Percentiles rank a stretch among this genome's conserved stretches.
phyloP scores from a whole-genome alignment of 2,888 invertebrate genomes.

The Mesoligia furuncula region DNA sequence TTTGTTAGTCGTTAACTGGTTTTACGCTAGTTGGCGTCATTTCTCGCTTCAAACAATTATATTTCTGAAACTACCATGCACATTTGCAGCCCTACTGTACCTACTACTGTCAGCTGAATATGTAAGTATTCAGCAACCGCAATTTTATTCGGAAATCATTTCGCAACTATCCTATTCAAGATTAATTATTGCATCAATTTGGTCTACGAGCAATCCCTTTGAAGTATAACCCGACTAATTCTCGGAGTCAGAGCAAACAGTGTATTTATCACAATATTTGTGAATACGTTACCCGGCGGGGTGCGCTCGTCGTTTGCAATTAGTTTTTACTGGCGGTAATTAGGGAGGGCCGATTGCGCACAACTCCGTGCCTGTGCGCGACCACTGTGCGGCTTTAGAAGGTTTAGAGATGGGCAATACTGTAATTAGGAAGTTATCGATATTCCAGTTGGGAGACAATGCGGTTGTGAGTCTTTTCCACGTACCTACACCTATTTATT shows the following conservation, averaged over 20 bases:
- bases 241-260: constrained; percentile 57
- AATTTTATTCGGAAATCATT: not conserved
- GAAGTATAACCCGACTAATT: constrained; percentile 54
- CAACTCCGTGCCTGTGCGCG: constrained; percentile 73
- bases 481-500: not conserved
- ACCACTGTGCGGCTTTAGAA: constrained; percentile 62
- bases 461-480: not conserved
- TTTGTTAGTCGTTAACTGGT: too few relatives aligned
- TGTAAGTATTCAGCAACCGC: not conserved
- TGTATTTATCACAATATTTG: constrained; percentile 71
- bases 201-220: constrained; percentile 28
- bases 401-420: constrained; percentile 66
- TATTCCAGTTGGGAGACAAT: not conserved
- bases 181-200: constrained; percentile 43
- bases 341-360: constrained; percentile 85
- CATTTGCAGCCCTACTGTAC: too few relatives aligned
- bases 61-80: too few relatives aligned
- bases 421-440: not conserved
- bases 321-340: constrained; percentile 88
- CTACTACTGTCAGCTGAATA: too few relatives aligned
- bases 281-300: constrained; percentile 57
- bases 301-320: constrained; percentile 79
- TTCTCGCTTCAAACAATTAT: too few relatives aligned
- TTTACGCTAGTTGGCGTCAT: too few relatives aligned
- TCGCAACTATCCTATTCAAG: not conserved